Base-by-base conservation (phyloP, 2,797 vertebrate genomes). In the Myotis daubentonii region DNA sequence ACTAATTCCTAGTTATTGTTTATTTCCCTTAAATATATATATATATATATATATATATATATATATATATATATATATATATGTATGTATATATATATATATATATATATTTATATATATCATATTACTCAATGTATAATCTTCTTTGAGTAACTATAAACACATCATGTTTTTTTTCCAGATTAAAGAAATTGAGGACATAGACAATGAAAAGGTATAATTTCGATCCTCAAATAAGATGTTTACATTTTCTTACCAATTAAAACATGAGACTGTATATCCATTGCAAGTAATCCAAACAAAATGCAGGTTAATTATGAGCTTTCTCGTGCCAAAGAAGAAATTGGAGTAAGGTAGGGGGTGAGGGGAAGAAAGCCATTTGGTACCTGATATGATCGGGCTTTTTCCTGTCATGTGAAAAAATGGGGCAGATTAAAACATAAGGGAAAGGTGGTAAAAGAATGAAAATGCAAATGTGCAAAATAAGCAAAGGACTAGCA, bases 401-500 rank as follows among this genome's bases (percentile, higher is more conserved):
- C 98, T 98, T 98, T 98, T 99, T 99, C 98, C 98, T 99, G 98
- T 98, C 98, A 98, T 98, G 97, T 98, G 98, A 99, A 98, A 98
- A 99, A 98, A 98, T 62, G 98, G 98, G 98, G 98, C 94, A 98
- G 98, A 98, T 98, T 98, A 99, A 98, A 98, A 98, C 98, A 98
- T 98, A 98, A 98, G 94, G 89, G 98, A 98, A 98, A 98, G 98
- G 94, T 97, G 97, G 91, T 98, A 97, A 97, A 98, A 98, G 98
- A 97, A 98, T 97, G 98, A 98, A 98, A 98, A 98, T 19, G 98
- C 97, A 98, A 98, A 98, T 97, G 97, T 97, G 98, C 98, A 98
- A 98, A 98, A 98, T 96, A 98, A 98, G 98, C 98, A 98, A 97
- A 98, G 97, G 97, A 98, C 95, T 95, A 98, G 98, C 97, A 98